These are phyloP conservation scores for Sandelia bainsii DNA, from an alignment of 2,797 vertebrate species.

Conservation along the genomic window DNA sequence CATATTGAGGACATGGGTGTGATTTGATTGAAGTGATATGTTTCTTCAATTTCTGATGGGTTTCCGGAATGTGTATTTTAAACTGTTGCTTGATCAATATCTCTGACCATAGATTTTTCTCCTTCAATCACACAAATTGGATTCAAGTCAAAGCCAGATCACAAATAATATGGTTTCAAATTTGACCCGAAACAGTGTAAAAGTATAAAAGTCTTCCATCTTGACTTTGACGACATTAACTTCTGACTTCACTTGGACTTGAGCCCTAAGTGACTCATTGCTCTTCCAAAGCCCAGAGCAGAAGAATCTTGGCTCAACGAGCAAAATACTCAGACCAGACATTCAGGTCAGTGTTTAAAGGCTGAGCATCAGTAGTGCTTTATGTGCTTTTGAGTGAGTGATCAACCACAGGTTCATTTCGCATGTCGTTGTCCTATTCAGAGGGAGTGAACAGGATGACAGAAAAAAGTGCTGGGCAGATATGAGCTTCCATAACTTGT, in stretches of 20 bases:
- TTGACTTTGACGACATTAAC: not conserved
- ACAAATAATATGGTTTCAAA: not conserved
- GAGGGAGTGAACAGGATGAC: not conserved
- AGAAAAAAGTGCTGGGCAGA: not conserved
- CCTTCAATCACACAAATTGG: not conserved
- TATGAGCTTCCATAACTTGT: not conserved
- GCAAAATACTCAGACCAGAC: not conserved
- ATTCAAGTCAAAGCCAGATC: not conserved
- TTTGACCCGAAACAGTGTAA: not conserved
- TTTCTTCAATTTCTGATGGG: too few relatives aligned
- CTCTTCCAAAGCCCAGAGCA: constrained; percentile 9
- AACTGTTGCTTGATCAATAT: not conserved
- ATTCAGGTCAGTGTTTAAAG: constrained; percentile 4
- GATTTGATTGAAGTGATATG: not conserved
- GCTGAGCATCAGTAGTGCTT: not conserved
- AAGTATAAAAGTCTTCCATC: not conserved
- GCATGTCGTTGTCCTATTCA: not conserved
- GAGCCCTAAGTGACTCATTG: constrained; percentile 8
- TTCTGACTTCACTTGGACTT: not conserved
- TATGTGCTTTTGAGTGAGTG: not conserved
- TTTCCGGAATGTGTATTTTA: not conserved
- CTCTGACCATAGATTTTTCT: not conserved
- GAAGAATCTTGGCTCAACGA: not conserved
- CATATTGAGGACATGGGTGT: not conserved
- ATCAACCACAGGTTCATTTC: not conserved